Evolutionary conservation across 2,113 vertebrate species (phyloP).

Genomic region (Nerophis ophidion): DNA sequence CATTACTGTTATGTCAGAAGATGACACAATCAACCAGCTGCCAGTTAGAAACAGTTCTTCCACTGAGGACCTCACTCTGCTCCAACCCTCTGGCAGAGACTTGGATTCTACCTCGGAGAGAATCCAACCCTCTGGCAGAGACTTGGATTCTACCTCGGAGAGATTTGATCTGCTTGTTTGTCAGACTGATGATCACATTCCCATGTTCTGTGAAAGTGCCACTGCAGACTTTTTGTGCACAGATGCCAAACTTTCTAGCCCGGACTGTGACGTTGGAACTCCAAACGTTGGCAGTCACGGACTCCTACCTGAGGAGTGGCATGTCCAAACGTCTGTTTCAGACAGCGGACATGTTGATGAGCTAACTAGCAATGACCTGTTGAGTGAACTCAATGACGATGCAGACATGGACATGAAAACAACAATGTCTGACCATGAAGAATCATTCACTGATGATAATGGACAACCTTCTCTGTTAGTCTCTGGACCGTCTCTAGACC

Average conservation of each 20-base stretch:
- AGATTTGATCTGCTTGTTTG: conserved; percentile 40
- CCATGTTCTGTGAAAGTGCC: conserved; percentile 40
- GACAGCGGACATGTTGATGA: conserved; percentile 51
- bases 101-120: conserved; percentile 57
- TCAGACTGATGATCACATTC: conserved; percentile 45
- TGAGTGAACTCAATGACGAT: conserved; percentile 65
- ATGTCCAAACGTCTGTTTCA: conserved; percentile 26
- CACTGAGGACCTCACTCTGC: conserved; percentile 54
- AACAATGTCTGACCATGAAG: conserved; percentile 61
- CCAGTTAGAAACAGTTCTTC: conserved; percentile 54
- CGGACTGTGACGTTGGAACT: conserved; percentile 46
- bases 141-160: conserved; percentile 61
- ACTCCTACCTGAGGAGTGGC: conserved; percentile 34
- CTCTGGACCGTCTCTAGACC: conserved; percentile 77
- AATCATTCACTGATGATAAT: conserved; percentile 71
- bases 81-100: conserved; percentile 39
- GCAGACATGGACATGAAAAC: conserved; percentile 54
- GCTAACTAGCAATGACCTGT: conserved; percentile 58
- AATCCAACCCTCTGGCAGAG: no score
- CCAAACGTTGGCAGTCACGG: conserved; percentile 28
- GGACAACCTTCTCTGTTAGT: conserved; percentile 49
- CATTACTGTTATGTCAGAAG: conserved; percentile 59
- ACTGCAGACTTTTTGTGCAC: conserved; percentile 53
- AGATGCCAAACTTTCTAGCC: conserved; percentile 69
- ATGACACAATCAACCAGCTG: conserved; percentile 37